Base-by-base conservation (phyloP, 2,888 invertebrate genomes). In the Lasioglossum oenotherae region DNA sequence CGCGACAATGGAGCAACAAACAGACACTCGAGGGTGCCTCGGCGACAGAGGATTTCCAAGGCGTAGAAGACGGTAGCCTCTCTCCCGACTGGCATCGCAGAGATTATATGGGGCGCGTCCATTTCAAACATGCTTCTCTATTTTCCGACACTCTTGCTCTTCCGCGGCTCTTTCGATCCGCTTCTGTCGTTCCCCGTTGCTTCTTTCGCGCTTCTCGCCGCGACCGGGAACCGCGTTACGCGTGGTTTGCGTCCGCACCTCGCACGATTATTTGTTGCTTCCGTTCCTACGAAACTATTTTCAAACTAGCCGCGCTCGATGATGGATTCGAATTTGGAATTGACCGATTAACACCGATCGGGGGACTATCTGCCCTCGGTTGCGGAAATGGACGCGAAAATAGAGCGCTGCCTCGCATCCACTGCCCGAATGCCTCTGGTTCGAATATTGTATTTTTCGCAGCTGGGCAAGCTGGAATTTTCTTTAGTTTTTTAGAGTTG, bases 91-190 rank as follows among this genome's bases (percentile, higher is more conserved):
- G 89, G 94, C 95, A 93, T 94, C 94, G 92, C 92, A 91, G 93
- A 86, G 92, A 94, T 94, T 95, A 95, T 93, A 95, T 95, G 95
- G 93, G 94, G 91, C 95, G 95, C 93, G 92, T 92, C 95, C 92
- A 90, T 89, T 91, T 49, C 72, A 87, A 57, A 73, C 84, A 71
- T 41, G 75, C 64, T 83, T 71, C 78, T 82, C 80, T 84, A 84
- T 85, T 85, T 85, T 80, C 64, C 75, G 64, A 78, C 77, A 74
- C 81, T 75, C 38, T 64, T 79, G 64, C 81, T 71, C 67, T 80
- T 74, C 72, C 74, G 73, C 74, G 74, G 83, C 84, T 81, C 89
- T 85, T 85, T 80, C 83, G 80, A 89, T 86, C 81, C 71, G 73
- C 78, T 72, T 81, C 69, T 72, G 78, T 78, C 79, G 67, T 46